A percentile compares a stretch with the other conserved stretches of the same genome.
These are phyloP conservation scores for Pangasius djambal DNA, from an alignment of 2,797 vertebrate species.

Conservation along the genomic window DNA sequence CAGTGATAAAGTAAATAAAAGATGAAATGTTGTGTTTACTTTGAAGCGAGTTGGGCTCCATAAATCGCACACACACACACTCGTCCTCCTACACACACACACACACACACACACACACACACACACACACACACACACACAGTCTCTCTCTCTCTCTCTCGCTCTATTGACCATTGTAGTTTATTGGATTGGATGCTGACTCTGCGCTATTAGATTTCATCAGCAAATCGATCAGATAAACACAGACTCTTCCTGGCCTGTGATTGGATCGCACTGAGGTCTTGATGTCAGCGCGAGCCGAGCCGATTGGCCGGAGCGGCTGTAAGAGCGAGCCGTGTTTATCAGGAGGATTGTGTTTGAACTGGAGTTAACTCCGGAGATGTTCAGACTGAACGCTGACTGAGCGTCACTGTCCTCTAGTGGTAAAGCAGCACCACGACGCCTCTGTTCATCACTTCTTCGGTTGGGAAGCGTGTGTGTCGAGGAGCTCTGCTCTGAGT, in stretches of 20 bases:
- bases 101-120: not conserved
- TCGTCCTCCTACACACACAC: not conserved
- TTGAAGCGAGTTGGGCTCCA: not conserved
- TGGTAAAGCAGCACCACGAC: conserved; percentile 39
- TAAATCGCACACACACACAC: not conserved
- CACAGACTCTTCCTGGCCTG: not conserved
- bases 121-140: not conserved
- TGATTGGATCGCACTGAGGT: conserved; percentile 36
- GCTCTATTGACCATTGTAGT: not conserved
- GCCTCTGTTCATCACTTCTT: not conserved
- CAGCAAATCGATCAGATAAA: conserved; percentile 25
- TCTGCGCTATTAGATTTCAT: not conserved
- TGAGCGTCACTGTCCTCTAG: conserved; percentile 55
- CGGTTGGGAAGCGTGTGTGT: not conserved
- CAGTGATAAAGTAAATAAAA: too few species aligned
- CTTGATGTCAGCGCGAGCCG: conserved; percentile 44
- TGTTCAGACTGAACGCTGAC: not conserved
- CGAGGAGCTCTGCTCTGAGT: not conserved
- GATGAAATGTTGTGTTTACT: too few species aligned
- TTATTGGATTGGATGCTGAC: not conserved
- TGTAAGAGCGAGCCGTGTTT: conserved; percentile 6
- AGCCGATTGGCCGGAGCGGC: conserved; percentile 58
- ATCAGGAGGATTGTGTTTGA: conserved; percentile 61
- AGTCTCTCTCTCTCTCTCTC: too few species aligned
- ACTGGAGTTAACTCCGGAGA: conserved; percentile 67